phyloP scores from a whole-genome alignment of 2,113 vertebrate genomes.

The Seriola dumerili region DNA sequence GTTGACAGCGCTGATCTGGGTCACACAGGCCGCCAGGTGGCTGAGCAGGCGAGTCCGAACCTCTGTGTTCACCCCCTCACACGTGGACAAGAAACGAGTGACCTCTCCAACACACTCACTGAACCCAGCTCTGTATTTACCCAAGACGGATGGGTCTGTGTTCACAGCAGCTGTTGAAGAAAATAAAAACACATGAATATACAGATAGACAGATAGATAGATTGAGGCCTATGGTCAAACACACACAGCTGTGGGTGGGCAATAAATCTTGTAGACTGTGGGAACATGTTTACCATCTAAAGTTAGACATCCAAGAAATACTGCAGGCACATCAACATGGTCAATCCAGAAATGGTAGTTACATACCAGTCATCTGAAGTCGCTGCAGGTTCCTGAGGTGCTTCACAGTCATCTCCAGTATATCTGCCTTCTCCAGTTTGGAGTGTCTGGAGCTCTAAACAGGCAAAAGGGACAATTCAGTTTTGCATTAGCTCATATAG shows the following conservation, averaged over 20 bases:
- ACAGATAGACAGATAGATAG: background rate
- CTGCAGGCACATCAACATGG: background rate
- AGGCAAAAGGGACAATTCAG: background rate
- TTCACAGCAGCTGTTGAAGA: conserved; percentile 86
- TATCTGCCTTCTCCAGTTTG: conserved; percentile 96
- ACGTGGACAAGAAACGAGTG: conserved; percentile 95
- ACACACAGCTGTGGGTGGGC: conserved; percentile 15
- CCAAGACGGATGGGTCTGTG: conserved; percentile 90
- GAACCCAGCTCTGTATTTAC: conserved; percentile 95
- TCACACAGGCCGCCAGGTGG: conserved; percentile 94
- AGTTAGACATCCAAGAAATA: conserved; percentile 18
- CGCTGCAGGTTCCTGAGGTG: conserved; percentile 94
- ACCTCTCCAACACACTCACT: conserved; percentile 96
- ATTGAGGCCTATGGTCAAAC: background rate
- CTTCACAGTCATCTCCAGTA: conserved; percentile 97
- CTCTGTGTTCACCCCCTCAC: conserved; percentile 93
- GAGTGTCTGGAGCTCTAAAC: conserved; percentile 94
- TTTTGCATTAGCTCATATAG: background rate
- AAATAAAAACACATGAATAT: background rate
- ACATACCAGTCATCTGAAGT: conserved; percentile 91
- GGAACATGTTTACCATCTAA: conserved; percentile 42
- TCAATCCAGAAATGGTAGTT: background rate
- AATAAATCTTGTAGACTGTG: conserved; percentile 19
- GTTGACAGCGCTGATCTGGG: conserved; percentile 91
- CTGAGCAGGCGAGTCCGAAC: conserved; percentile 92